Conservation (phyloP, 2,797 vertebrate species). For the Aulostomus chinensis region DNA sequence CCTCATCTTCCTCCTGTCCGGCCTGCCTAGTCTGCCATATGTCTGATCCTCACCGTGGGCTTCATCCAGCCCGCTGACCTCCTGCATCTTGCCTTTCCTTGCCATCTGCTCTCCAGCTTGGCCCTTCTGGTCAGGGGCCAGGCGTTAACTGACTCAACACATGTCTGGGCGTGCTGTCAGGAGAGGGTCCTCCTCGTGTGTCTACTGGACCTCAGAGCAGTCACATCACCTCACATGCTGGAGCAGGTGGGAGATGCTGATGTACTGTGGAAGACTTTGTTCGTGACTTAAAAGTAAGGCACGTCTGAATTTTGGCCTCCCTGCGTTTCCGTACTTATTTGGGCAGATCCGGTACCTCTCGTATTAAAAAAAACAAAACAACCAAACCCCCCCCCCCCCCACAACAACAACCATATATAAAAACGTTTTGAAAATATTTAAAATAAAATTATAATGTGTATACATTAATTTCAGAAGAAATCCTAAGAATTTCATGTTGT, state of each 20-base stretch:
- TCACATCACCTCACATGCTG: background rate
- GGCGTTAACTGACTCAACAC: conserved; percentile 52
- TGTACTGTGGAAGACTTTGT: background rate
- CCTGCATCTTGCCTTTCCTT: conserved; percentile 38
- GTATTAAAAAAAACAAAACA: too few species aligned
- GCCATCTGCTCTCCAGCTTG: conserved; percentile 64
- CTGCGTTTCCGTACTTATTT: too few species aligned
- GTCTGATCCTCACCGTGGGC: conserved; percentile 48
- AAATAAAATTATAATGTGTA: too few species aligned
- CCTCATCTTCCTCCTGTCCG: conserved; percentile 16
- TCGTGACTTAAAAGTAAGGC: too few species aligned
- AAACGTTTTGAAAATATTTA: too few species aligned
- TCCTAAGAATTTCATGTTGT: too few species aligned
- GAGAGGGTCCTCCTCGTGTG: conserved; percentile 6
- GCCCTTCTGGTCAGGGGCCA: conserved; percentile 52
- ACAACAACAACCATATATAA: too few species aligned
- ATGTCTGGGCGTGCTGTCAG: conserved; percentile 50
- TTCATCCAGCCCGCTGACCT: conserved; percentile 55
- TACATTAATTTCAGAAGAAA: too few species aligned
- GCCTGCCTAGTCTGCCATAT: conserved; percentile 68
- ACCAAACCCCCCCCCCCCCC: too few species aligned
- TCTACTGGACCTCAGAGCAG: background rate
- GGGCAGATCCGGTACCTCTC: too few species aligned
- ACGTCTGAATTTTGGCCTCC: too few species aligned
- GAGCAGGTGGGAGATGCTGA: background rate